Evolutionary conservation across 2,113 vertebrate species (phyloP), one percentile per base, ranked within the genome.

Genomic region (Vimba vimba): DNA sequence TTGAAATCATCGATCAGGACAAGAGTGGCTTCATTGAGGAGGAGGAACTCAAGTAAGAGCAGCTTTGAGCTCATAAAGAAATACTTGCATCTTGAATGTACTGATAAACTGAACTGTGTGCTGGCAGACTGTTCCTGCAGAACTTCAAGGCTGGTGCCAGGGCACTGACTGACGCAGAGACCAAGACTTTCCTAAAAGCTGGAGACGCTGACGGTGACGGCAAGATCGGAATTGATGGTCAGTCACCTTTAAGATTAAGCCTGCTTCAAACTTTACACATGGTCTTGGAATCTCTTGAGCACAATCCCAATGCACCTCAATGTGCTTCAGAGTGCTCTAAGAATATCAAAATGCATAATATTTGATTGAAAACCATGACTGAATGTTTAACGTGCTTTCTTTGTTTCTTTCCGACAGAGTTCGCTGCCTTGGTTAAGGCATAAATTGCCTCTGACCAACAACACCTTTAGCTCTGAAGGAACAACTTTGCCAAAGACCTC

Each of bases 11-110:
- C 60, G 97, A 97, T 90, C 95, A 95, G 93, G 96, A 97, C 93
- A 93, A 94, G 91, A 96, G 95, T 60, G 93, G 94, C 43, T 97
- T 93, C 92, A 95, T 95, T 60, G 96, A 98, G 93, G 96, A 96
- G 90, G 96, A 96, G 0, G 96, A 97, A 87, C 94, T 96, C 55
- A 94, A 95, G 96, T 96, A 93, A 95, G 91, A 86, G 43, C 4
- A 62, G 25, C 76, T 10, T 21, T 57, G 1, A 25, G 13, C 39
- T 75, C 17, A 36, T 66, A 12, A 23, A 15, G 50, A 52, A 15
- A 21, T 57, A 9, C 19, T 21, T 57, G 19, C 66, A 17, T 30
- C 64, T 27, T 64, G 25, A 15, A 66, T 25, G 62, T 66, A 17
- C 62, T 66, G 12, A 10, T 23, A 1, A 23, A 3, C 6, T 76